Conservation (phyloP, 2,888 invertebrate species). For the Quadriops clusia region DNA sequence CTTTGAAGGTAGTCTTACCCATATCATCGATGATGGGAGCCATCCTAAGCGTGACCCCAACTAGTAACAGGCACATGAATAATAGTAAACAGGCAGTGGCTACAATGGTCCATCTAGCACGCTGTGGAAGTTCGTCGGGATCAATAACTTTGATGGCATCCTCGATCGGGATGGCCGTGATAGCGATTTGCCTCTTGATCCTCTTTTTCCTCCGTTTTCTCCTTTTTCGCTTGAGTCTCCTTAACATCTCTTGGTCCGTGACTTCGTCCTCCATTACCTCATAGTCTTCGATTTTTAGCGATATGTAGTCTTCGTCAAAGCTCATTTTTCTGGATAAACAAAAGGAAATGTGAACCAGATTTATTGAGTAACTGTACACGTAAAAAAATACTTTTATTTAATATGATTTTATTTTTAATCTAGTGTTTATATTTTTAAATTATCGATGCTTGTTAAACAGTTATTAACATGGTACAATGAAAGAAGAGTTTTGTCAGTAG, state of each 20-base stretch:
- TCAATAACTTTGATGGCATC: conserved; percentile 48
- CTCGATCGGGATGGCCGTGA: conserved; percentile 24
- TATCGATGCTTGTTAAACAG: no score
- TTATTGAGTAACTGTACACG: no score
- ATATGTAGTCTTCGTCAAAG: conserved; percentile 41
- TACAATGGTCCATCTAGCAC: conserved; percentile 84
- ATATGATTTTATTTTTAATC: no score
- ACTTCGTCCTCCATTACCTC: conserved; percentile 30
- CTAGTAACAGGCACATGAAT: conserved; percentile 78
- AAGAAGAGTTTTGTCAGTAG: no score
- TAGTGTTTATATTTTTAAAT: no score
- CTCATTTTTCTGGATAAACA: conserved; percentile 33
- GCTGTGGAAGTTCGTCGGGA: conserved; percentile 70
- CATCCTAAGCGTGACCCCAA: conserved; percentile 85
- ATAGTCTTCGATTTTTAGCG: conserved; percentile 38
- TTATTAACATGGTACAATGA: no score
- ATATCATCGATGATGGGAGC: conserved; percentile 91
- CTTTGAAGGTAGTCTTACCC: conserved; percentile 77
- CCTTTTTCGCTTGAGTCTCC: conserved; percentile 28
- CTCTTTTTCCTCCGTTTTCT: conserved; percentile 31
- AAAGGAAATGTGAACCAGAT: conserved; percentile 2
- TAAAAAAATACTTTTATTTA: no score
- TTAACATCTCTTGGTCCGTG: conserved; percentile 28
- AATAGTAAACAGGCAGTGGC: conserved; percentile 80
- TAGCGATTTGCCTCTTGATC: conserved; percentile 20